Evolutionary conservation across 1,140 invertebrate species (phyloP).

Genomic region (Drosophila lacertosa): DNA sequence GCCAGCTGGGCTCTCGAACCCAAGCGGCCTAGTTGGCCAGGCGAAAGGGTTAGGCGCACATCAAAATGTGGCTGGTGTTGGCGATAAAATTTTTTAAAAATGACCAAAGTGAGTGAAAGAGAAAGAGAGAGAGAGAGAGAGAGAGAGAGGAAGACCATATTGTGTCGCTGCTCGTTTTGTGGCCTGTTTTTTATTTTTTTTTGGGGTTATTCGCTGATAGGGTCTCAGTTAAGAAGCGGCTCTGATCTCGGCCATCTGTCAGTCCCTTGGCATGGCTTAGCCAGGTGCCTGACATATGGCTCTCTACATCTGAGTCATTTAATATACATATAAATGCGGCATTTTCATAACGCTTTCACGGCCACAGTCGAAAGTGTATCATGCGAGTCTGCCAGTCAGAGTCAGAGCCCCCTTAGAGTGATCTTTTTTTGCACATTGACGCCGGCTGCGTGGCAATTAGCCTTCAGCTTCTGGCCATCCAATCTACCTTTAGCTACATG

Average conservation of each 20-base stretch:
- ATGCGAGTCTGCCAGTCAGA: too few relatives aligned
- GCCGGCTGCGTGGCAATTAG: slow-evolving; percentile 26
- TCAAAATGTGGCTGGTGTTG: slow-evolving; percentile 46
- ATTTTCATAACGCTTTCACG: background rate
- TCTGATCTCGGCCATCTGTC: slow-evolving; percentile 11
- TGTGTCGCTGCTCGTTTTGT: slow-evolving; percentile 76
- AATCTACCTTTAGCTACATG: slow-evolving; percentile 9
- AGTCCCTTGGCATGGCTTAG: background rate
- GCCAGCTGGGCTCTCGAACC: slow-evolving; percentile 8
- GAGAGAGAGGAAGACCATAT: slow-evolving; percentile 56
- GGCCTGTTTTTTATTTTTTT: slow-evolving; percentile 48
- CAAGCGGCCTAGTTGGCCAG: background rate
- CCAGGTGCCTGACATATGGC: slow-evolving; percentile 12
- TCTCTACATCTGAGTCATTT: slow-evolving; percentile 1
- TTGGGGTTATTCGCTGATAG: slow-evolving; percentile 12
- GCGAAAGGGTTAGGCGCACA: slow-evolving; percentile 60
- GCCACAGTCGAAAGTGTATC: too few relatives aligned
- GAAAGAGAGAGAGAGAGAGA: background rate
- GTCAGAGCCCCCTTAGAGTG: too few relatives aligned
- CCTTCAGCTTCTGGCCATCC: slow-evolving; percentile 5
- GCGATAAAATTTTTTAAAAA: slow-evolving; percentile 77
- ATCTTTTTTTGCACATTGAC: background rate
- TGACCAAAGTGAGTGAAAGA: slow-evolving; percentile 26
- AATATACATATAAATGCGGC: slow-evolving; percentile 30
- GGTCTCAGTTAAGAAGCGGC: background rate